A percentile compares a stretch with the other conserved stretches of the same genome.
phyloP scores from a whole-genome alignment of 2,113 vertebrate genomes.

The Hippocampus mohnikei region DNA sequence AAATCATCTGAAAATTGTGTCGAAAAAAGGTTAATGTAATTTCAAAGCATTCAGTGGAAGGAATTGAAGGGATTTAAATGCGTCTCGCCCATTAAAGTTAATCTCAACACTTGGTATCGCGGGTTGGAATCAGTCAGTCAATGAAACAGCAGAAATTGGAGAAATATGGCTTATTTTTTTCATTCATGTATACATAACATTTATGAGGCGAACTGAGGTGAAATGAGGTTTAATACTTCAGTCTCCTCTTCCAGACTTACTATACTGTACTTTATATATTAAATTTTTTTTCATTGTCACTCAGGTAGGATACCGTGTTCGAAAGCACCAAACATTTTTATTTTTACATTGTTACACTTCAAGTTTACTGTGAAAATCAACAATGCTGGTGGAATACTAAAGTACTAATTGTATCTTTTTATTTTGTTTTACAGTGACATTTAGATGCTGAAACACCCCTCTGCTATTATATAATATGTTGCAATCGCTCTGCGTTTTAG shows the following conservation, averaged over 20 bases:
- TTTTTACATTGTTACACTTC: too few relatives aligned
- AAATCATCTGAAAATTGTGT: constrained; percentile 49
- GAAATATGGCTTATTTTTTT: constrained; percentile 20
- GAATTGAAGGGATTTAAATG: constrained; percentile 41
- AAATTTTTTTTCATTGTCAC: too few relatives aligned
- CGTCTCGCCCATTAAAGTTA: constrained; percentile 48
- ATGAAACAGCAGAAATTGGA: constrained; percentile 26
- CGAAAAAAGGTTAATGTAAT: constrained; percentile 68
- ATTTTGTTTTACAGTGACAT: too few relatives aligned
- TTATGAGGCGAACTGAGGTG: background rate
- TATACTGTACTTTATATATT: background rate
- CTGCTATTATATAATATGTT: background rate
- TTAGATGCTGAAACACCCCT: background rate
- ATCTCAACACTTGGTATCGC: constrained; percentile 29
- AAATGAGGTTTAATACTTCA: background rate
- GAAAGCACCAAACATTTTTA: too few relatives aligned
- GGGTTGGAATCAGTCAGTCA: constrained; percentile 27
- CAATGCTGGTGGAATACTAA: too few relatives aligned
- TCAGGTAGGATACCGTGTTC: too few relatives aligned
- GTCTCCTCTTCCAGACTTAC: background rate
- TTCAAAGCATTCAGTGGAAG: constrained; percentile 62
- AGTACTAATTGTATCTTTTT: too few relatives aligned
- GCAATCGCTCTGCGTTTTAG: background rate
- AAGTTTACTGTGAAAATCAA: too few relatives aligned
- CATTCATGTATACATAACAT: background rate